Percentiles rank a stretch among this genome's conserved stretches.
phyloP scores from a whole-genome alignment of 2,888 invertebrate species.

The Chymomyza amoena region DNA sequence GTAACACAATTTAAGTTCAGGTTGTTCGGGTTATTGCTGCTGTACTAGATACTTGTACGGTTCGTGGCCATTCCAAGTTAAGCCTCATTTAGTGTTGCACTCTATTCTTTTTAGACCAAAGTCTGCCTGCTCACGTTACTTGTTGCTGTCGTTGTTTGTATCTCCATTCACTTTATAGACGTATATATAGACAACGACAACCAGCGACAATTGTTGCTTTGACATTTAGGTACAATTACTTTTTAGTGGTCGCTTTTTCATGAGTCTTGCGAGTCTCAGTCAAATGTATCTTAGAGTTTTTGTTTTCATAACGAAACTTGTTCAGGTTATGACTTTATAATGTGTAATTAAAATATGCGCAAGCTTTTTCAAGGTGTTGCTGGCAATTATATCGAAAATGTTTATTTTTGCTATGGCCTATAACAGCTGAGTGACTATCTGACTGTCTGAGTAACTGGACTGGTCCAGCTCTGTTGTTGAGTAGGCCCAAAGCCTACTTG shows the following conservation, averaged over 20 bases:
- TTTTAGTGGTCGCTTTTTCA: slow-evolving; percentile 54
- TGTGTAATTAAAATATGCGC: slow-evolving; percentile 65
- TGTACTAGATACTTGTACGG: neutral
- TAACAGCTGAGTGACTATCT: slow-evolving; percentile 33
- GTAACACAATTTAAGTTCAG: slow-evolving; percentile 30
- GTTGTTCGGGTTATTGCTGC: neutral
- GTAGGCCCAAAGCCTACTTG: neutral
- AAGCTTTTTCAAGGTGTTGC: slow-evolving; percentile 52
- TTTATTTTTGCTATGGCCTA: slow-evolving; percentile 28
- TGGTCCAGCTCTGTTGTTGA: slow-evolving; percentile 5
- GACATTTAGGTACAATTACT: slow-evolving; percentile 72
- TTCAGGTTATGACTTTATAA: slow-evolving; percentile 26
- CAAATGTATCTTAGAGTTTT: slow-evolving; percentile 23
- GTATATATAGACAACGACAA: slow-evolving; percentile 23
- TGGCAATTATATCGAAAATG: slow-evolving; percentile 54
- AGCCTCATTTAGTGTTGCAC: slow-evolving; percentile 64
- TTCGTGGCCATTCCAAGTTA: slow-evolving; percentile 52
- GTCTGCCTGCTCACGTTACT: slow-evolving; percentile 4
- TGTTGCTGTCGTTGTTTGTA: slow-evolving; percentile 24
- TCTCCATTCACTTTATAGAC: slow-evolving; percentile 63
- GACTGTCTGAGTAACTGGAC: neutral
- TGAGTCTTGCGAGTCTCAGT: neutral
- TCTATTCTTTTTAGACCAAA: slow-evolving; percentile 51
- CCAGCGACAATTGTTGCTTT: slow-evolving; percentile 65
- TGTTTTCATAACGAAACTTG: slow-evolving; percentile 61